These are phyloP conservation scores for Aplysia californica DNA, from an alignment of 1,140 invertebrate species.

Conservation along the genomic window DNA sequence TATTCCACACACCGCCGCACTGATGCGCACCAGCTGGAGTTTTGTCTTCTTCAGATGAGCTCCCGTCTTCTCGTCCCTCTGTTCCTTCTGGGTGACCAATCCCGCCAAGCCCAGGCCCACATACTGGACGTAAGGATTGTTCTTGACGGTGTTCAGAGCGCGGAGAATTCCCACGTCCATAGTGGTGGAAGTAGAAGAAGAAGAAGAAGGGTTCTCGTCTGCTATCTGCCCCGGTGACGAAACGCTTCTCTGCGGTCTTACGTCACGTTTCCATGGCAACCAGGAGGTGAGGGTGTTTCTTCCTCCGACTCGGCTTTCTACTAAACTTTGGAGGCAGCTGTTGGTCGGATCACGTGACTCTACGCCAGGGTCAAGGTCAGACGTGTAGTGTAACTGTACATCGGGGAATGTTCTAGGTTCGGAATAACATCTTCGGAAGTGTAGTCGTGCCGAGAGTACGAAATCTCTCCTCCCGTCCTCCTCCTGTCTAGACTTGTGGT, in stretches of 20 bases:
- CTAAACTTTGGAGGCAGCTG: not conserved
- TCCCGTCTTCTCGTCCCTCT: slow-evolving; percentile 20
- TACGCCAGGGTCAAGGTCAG: not conserved
- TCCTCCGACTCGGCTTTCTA: not conserved
- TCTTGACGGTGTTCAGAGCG: slow-evolving; percentile 47
- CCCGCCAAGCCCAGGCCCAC: slow-evolving; percentile 42
- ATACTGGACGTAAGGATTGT: slow-evolving; percentile 45
- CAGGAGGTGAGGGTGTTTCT: no score
- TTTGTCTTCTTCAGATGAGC: slow-evolving; percentile 75
- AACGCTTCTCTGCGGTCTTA: not conserved
- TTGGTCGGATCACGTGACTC: not conserved
- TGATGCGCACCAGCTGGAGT: slow-evolving; percentile 85
- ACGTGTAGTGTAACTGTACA: not conserved
- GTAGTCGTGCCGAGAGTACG: not conserved
- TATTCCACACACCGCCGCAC: slow-evolving; percentile 95
- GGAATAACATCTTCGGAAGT: not conserved
- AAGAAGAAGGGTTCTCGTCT: no score
- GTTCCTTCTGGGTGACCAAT: slow-evolving; percentile 37
- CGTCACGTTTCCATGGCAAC: not conserved
- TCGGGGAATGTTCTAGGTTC: not conserved
- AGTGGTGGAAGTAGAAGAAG: not conserved
- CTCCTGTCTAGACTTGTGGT: no score
- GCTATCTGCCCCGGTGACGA: no score
- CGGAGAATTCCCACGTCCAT: slow-evolving; percentile 60
- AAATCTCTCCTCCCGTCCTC: no score